Conservation (phyloP, 2,797 vertebrate genomes). For the Aselliscus stoliczkanus region DNA sequence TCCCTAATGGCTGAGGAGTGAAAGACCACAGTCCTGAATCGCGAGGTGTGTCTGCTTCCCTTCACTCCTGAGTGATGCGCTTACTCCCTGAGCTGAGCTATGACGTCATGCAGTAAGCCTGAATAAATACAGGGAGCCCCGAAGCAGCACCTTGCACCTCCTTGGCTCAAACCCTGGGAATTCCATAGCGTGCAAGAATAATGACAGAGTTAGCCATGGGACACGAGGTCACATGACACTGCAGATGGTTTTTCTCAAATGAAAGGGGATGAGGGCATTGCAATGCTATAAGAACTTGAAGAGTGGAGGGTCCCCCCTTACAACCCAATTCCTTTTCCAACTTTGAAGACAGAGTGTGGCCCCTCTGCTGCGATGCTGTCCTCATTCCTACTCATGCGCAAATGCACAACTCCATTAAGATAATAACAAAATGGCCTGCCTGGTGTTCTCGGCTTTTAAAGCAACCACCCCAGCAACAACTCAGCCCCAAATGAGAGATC, state of each 20-base stretch:
- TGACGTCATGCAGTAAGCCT: background rate
- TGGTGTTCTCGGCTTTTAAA: background rate
- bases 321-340: background rate
- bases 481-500: background rate
- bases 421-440: background rate
- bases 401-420: background rate
- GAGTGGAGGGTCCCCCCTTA: accelerated
- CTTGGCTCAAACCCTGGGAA: background rate
- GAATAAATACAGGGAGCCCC: background rate
- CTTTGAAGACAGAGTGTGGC: background rate
- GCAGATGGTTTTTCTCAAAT: background rate
- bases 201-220: background rate
- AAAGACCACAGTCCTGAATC: background rate
- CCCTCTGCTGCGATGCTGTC: background rate
- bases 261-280: accelerated
- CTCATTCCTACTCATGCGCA: background rate
- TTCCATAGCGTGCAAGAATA: background rate
- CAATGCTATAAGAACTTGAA: background rate
- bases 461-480: background rate
- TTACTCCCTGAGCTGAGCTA: background rate
- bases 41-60: background rate
- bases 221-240: background rate
- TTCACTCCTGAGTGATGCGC: background rate
- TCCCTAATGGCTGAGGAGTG: background rate
- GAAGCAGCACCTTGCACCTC: background rate